A percentile compares a stretch with the other conserved stretches of the same genome.
Evolutionary conservation across 2,113 vertebrate species (phyloP).

Genomic region (Trochalopteron elliotii): DNA sequence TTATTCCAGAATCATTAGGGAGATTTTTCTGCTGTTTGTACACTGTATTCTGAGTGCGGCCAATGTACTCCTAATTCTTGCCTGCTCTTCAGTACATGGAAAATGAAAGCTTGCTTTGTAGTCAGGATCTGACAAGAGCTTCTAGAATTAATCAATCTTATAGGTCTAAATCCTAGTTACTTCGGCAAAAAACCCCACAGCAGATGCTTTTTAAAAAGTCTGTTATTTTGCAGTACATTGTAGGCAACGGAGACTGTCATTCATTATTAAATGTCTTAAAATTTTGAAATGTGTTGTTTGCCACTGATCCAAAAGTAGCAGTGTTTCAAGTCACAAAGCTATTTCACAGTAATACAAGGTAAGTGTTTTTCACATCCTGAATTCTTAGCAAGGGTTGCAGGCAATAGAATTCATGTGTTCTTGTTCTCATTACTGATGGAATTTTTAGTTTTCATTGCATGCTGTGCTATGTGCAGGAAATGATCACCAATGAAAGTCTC

Average conservation of each 20-base stretch:
- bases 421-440: neutral
- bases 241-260: neutral
- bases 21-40: neutral
- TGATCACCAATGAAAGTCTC: neutral
- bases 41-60: neutral
- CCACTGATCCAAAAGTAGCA: neutral
- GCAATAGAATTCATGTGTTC: neutral
- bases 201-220: neutral
- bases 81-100: rapidly evolving
- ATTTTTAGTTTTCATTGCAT: neutral
- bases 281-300: neutral
- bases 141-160: neutral
- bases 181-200: neutral
- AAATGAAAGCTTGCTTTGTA: neutral
- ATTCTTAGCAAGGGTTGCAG: neutral
- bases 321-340: neutral
- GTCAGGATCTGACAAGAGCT: neutral
- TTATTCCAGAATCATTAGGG: neutral
- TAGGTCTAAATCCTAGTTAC: neutral
- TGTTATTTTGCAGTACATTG: neutral
- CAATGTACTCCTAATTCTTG: neutral
- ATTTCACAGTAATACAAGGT: neutral
- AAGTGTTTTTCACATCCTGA: neutral
- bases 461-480: neutral
- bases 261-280: neutral